Evolutionary conservation across 2,888 invertebrate species (phyloP).

Genomic region (Villa cingulata): DNA sequence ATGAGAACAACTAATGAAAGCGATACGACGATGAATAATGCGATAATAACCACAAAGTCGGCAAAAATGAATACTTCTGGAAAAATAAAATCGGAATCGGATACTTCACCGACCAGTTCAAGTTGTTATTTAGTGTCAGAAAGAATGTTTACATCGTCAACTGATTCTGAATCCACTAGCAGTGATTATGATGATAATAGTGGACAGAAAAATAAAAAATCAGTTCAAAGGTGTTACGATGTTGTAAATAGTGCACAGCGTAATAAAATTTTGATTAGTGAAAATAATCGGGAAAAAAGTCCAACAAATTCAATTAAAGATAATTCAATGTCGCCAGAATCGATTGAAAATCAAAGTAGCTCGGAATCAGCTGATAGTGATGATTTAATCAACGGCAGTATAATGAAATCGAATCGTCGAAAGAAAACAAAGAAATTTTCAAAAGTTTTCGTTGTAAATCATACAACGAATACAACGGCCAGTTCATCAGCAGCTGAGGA

Average conservation of each 20-base stretch:
- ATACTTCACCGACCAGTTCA: background rate
- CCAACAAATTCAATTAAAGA: slow-evolving; percentile 30
- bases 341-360: too few relatives aligned
- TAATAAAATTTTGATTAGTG: slow-evolving; percentile 21
- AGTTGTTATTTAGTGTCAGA: slow-evolving; percentile 38
- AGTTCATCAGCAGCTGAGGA: slow-evolving; percentile 38
- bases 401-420: slow-evolving; percentile 39
- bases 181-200: slow-evolving; percentile 13
- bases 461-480: slow-evolving; percentile 38
- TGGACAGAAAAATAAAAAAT: slow-evolving; percentile 10
- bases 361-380: slow-evolving; percentile 37
- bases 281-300: slow-evolving; percentile 20
- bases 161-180: slow-evolving; percentile 19
- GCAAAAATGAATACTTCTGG: slow-evolving; percentile 20
- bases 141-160: slow-evolving; percentile 42
- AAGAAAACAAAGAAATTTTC: slow-evolving; percentile 44
- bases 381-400: slow-evolving; percentile 40
- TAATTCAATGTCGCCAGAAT: slow-evolving; percentile 5
- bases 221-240: slow-evolving; percentile 29
- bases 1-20: background rate
- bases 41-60: slow-evolving; percentile 1
- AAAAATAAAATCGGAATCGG: slow-evolving; percentile 15
- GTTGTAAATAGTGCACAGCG: slow-evolving; percentile 22
- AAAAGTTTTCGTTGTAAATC: slow-evolving; percentile 55
- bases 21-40: slow-evolving; percentile 3